A percentile compares a stretch with the other conserved stretches of the same genome.
Evolutionary conservation across 2,113 vertebrate species (phyloP).

Genomic region (Hystrix cristata): DNA sequence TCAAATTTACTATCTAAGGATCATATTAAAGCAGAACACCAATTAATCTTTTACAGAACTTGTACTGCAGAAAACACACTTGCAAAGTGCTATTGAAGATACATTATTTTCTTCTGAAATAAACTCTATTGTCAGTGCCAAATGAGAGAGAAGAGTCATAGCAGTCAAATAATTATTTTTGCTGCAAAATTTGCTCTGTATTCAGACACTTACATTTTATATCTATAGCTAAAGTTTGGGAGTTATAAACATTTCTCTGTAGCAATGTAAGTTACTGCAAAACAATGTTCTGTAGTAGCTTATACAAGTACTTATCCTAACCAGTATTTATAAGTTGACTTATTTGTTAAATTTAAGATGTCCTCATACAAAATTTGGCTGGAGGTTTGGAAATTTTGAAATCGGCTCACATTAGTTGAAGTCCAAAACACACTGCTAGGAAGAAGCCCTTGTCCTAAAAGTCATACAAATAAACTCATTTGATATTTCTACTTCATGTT

Average conservation of each 20-base stretch:
- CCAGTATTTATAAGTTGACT: not conserved
- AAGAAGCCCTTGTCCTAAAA: not conserved
- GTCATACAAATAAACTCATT: not conserved
- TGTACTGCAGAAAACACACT: not conserved
- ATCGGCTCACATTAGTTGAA: not conserved
- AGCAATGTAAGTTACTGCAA: not conserved
- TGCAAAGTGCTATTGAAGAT: not conserved
- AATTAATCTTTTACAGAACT: not conserved
- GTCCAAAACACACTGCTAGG: not conserved
- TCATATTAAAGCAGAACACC: not conserved
- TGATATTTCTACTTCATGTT: constrained; percentile 21
- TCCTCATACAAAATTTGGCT: constrained; percentile 34
- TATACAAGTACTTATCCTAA: not conserved
- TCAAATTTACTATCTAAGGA: not conserved
- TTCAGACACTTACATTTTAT: not conserved
- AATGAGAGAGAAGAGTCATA: not conserved
- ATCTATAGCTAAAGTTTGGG: not conserved
- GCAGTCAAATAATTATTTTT: not conserved
- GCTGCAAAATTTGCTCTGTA: not conserved
- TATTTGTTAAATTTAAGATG: constrained; percentile 30
- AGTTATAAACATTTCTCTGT: not conserved
- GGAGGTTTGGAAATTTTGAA: not conserved
- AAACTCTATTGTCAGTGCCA: not conserved
- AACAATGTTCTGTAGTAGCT: not conserved
- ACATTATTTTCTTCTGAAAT: not conserved